Percentiles rank a stretch among this genome's conserved stretches.
Conservation (phyloP, 2,797 vertebrate genomes). For the Pyrocephalus nanus region DNA sequence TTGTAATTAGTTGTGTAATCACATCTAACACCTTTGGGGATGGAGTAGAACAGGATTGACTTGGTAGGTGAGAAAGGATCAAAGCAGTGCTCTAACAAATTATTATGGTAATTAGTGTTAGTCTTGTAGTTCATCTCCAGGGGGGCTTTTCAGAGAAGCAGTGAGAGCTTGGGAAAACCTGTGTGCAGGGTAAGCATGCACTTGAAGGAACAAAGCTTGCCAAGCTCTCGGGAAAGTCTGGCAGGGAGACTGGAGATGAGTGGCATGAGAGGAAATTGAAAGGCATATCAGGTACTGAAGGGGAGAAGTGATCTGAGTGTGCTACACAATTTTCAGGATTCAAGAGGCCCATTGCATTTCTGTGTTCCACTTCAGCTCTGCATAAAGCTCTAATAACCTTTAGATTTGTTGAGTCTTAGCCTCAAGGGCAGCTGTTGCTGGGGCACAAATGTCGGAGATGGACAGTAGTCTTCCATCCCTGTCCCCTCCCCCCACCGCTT, state of each 20-base stretch:
- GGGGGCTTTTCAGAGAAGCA: constrained; percentile 58
- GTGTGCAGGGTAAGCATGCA: not conserved
- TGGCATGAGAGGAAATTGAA: constrained; percentile 11
- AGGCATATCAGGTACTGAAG: not conserved
- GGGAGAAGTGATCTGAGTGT: not conserved
- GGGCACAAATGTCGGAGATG: not conserved
- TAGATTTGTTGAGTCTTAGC: not conserved
- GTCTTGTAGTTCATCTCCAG: constrained; percentile 60
- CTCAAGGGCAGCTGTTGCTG: not conserved
- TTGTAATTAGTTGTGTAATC: constrained; percentile 77
- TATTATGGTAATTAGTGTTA: constrained; percentile 73
- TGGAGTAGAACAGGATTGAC: constrained; percentile 56
- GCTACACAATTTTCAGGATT: not conserved
- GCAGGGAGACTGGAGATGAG: not conserved
- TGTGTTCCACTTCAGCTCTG: not conserved
- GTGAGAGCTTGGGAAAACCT: constrained; percentile 63
- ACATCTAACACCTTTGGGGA: constrained; percentile 66
- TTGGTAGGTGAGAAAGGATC: constrained; percentile 76
- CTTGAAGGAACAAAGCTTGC: constrained; percentile 51
- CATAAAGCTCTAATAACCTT: not conserved
- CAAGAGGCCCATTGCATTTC: not conserved
- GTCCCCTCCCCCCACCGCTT: fast-evolving
- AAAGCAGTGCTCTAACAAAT: constrained; percentile 70
- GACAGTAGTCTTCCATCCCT: not conserved
- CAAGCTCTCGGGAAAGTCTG: not conserved